Evolutionary conservation across 2,113 vertebrate species (phyloP).

Genomic region (Sorex araneus): DNA sequence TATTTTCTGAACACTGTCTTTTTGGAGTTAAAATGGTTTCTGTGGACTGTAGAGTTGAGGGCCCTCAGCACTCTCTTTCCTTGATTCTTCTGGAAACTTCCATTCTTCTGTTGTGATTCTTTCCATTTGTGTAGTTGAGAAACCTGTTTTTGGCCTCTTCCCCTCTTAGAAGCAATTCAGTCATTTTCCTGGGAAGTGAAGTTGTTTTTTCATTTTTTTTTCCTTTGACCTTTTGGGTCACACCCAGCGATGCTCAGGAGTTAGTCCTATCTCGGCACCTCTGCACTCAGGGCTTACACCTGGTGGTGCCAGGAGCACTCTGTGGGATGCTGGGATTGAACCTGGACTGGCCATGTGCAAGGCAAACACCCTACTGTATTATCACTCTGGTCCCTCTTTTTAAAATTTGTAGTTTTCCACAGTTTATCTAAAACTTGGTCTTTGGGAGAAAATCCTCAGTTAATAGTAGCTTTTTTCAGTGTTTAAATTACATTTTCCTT

Average conservation of each 20-base stretch:
- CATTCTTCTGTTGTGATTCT: neutral
- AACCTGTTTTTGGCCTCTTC: neutral
- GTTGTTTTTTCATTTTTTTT: neutral
- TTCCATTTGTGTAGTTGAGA: neutral
- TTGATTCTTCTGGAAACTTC: neutral
- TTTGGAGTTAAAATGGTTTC: neutral
- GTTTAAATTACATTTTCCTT: neutral
- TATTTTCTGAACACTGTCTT: neutral
- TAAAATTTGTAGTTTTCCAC: neutral
- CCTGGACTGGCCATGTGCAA: too few relatives aligned
- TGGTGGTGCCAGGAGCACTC: too few relatives aligned
- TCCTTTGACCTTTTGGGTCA: neutral
- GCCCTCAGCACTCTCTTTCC: neutral
- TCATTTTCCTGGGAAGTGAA: neutral
- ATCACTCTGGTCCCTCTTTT: too few relatives aligned
- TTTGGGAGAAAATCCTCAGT: neutral
- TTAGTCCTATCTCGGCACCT: too few relatives aligned
- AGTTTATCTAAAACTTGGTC: neutral
- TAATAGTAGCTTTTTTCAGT: neutral
- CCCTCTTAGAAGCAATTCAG: neutral
- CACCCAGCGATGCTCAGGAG: too few relatives aligned
- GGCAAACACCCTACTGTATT: too few relatives aligned
- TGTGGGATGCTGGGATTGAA: too few relatives aligned
- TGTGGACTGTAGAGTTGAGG: neutral
- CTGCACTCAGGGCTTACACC: too few relatives aligned